Conservation (phyloP, 2,888 invertebrate species). For the Caenorhabditis wallacei region DNA sequence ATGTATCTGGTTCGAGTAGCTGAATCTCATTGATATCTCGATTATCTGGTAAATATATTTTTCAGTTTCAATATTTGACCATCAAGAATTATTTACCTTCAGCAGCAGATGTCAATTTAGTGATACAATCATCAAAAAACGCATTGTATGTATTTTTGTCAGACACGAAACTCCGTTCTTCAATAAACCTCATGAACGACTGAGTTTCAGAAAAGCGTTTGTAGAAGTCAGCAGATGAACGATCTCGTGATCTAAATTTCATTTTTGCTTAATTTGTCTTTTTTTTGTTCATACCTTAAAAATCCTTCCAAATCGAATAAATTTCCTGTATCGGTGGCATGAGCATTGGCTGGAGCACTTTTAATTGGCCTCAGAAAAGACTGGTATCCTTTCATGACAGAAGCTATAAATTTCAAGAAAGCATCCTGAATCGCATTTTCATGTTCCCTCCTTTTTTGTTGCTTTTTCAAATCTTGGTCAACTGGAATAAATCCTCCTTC, state of each 20-base stretch:
- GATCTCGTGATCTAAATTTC: conserved; percentile 87
- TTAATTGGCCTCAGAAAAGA: conserved; percentile 84
- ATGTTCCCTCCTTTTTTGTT: conserved; percentile 86
- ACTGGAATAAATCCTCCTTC: conserved; percentile 86
- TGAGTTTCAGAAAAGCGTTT: conserved; percentile 80
- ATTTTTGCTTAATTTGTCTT: too few relatives aligned
- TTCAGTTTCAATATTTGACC: not conserved
- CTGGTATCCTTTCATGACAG: conserved; percentile 83
- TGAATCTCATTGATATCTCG: conserved; percentile 50
- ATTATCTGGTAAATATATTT: conserved; percentile 53
- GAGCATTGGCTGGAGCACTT: conserved; percentile 88
- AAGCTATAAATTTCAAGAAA: conserved; percentile 88
- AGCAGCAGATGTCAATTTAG: conserved; percentile 85
- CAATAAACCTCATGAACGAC: conserved; percentile 90
- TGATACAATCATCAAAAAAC: conserved; percentile 97
- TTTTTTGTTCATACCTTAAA: conserved; percentile 85
- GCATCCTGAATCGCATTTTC: conserved; percentile 97
- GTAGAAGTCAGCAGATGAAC: conserved; percentile 85
- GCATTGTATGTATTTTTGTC: conserved; percentile 94
- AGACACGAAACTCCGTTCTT: conserved; percentile 98
- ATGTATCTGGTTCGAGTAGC: conserved; percentile 64
- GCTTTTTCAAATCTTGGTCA: conserved; percentile 74
- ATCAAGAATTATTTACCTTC: conserved; percentile 65
- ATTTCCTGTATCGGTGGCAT: conserved; percentile 95
- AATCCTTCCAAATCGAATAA: conserved; percentile 95